phyloP scores from a whole-genome alignment of 2,888 invertebrate species.

The Sminthurinus aureus region DNA sequence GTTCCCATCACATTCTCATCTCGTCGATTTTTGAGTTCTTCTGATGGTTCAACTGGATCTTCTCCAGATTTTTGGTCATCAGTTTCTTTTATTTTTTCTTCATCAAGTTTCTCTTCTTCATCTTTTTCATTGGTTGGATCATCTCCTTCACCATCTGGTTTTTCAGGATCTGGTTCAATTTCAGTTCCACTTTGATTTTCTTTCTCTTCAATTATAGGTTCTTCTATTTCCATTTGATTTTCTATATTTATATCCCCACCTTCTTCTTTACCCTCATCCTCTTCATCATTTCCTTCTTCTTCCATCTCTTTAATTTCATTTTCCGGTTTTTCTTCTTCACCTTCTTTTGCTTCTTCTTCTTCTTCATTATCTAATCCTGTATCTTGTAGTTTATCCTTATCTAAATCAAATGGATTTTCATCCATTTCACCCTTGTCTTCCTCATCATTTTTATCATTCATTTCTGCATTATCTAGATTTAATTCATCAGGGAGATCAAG shows the following conservation, averaged over 20 bases:
- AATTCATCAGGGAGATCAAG: conserved; percentile 89
- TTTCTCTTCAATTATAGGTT: conserved; percentile 25
- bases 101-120: conserved; percentile 55
- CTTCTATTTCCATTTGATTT: conserved; percentile 37
- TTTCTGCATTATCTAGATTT: conserved; percentile 79
- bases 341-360: conserved; percentile 32
- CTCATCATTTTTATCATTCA: conserved; percentile 69
- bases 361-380: conserved; percentile 49
- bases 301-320: conserved; percentile 61
- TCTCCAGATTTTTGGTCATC: conserved; percentile 60
- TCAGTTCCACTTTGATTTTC: not conserved
- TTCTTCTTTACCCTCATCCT: conserved; percentile 63
- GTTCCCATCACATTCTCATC: conserved; percentile 23
- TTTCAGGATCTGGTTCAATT: conserved; percentile 61
- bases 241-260: conserved; percentile 63
- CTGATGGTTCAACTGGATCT: conserved; percentile 61
- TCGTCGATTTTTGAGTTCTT: conserved; percentile 61
- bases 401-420: conserved; percentile 87
- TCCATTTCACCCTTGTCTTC: conserved; percentile 70
- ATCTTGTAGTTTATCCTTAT: conserved; percentile 61
- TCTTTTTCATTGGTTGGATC: conserved; percentile 62
- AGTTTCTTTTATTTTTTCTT: conserved; percentile 61
- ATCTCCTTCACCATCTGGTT: conserved; percentile 61
- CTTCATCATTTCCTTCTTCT: conserved; percentile 61
- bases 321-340: conserved; percentile 48